Base-by-base conservation (phyloP, 2,113 vertebrate genomes). In the Siniperca knerii region DNA sequence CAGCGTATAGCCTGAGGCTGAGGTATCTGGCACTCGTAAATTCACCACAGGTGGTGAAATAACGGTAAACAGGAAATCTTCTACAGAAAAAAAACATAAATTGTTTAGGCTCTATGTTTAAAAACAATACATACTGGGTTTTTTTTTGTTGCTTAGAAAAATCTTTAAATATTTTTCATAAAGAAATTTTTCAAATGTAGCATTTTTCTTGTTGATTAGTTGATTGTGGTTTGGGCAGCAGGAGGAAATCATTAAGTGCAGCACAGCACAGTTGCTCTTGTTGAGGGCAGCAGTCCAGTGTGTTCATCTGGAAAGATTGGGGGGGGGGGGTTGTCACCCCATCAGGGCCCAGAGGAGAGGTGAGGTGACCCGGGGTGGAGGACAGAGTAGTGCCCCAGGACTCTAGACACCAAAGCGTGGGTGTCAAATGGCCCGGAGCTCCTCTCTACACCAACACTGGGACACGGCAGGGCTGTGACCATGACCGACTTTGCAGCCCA, bases 401-500 rank as follows among this genome's bases (percentile, higher is more conserved):
- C 90, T 92, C 85, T n/a, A 87, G 87, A 85, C 83, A 84, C 92
- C 90, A 90, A 85, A 82, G 92, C 50, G 70, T 87, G 84, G 91
- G 90, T 92, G 90, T 94, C 93, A 93, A 93, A 93, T 92, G 81
- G 87, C 93, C 93, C 5, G 54, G 35, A 89, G 92, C 91, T 79
- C 82, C 79, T 64, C 71, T 83, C 83, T 67, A 74, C 67, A 77
- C 84, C 46, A 83, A 90, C 93, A 83, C 75, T 87, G 88, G 91
- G 81, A 92, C 89, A 77, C 46, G 82, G 89, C 82, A 84, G 82
- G 89, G 92, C 92, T 92, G 90, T 94, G 94, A 94, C 94, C 94
- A 93, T 95, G 94, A 95, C 94, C 93, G 93, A 95, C 93, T 94
- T 95, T 93, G 90, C 87, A 90, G 84, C 86, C 89, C 90, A 84